Evolutionary conservation across 2,797 vertebrate species (phyloP).

Genomic region (Tapirus indicus): DNA sequence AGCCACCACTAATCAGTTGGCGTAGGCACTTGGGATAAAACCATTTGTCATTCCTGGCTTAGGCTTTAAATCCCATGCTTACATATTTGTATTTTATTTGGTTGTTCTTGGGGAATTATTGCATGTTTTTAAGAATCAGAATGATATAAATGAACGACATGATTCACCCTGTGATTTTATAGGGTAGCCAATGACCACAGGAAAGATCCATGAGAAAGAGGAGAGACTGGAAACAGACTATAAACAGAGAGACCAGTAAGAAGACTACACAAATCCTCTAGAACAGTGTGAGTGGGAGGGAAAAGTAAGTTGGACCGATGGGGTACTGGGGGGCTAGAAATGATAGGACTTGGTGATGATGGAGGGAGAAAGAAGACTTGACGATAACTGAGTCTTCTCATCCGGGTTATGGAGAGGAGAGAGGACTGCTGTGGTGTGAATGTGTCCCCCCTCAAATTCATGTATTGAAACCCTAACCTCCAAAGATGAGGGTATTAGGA

Average conservation of each 20-base stretch:
- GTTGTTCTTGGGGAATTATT: not conserved
- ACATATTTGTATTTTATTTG: conserved; percentile 11
- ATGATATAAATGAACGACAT: not conserved
- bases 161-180: not conserved
- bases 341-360: not conserved
- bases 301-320: not conserved
- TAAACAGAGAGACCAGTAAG: not conserved
- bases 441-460: not conserved
- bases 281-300: not conserved
- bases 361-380: not conserved
- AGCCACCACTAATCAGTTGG: not conserved
- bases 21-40: not conserved
- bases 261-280: not conserved
- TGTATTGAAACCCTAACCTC: not conserved
- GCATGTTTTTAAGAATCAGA: not conserved
- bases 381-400: not conserved
- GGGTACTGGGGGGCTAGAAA: not conserved
- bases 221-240: not conserved
- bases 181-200: not conserved
- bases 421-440: not conserved
- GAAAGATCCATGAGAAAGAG: not conserved
- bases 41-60: not conserved
- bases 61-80: not conserved
- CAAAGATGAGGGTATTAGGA: not conserved
- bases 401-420: not conserved